phyloP scores from a whole-genome alignment of 2,888 invertebrate genomes.

The Syrista parreyssii region DNA sequence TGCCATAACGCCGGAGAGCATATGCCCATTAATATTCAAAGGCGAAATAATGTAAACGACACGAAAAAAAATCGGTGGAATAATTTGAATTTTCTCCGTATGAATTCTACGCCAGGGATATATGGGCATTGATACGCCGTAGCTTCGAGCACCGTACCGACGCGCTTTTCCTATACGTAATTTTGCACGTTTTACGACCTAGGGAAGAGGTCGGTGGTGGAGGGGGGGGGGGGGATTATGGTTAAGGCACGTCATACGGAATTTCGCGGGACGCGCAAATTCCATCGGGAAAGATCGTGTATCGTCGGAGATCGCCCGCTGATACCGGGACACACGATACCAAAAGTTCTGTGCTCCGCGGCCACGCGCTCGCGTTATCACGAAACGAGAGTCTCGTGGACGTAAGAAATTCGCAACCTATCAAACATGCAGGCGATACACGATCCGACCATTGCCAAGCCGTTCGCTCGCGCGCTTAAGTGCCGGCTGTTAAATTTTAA shows the following conservation, averaged over 20 bases:
- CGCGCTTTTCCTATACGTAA: neutral
- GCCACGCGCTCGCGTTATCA: neutral
- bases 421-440: neutral
- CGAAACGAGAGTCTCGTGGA: neutral
- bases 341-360: neutral
- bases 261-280: neutral
- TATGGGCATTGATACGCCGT: neutral
- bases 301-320: neutral
- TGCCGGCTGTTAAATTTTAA: conserved; percentile 37
- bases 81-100: conserved; percentile 64
- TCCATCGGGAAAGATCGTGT: neutral
- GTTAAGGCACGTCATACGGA: neutral
- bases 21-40: conserved; percentile 67
- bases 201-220: neutral
- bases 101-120: conserved; percentile 14
- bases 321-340: neutral
- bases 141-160: neutral
- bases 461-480: conserved; percentile 25
- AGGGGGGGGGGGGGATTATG: neutral
- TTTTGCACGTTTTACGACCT: neutral
- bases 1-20: conserved; percentile 65
- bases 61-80: conserved; percentile 64
- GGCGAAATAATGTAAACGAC: conserved; percentile 67
- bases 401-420: neutral
- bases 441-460: neutral